Conservation (phyloP, 2,113 vertebrate genomes). For the Rhombomys opimus region DNA sequence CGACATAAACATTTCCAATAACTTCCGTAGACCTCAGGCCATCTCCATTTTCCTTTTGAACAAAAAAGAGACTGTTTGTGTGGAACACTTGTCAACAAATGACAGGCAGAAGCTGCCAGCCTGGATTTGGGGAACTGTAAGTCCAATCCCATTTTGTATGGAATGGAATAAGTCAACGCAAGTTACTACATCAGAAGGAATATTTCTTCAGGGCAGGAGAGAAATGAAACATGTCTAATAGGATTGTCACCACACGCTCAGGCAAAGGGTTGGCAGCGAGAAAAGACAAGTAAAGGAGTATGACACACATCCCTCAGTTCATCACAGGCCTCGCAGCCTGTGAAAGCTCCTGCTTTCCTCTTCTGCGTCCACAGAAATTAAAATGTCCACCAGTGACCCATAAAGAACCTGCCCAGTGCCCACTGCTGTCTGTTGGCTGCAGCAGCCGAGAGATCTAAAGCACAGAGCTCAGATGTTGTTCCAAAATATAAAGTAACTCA, state of each 20-base stretch:
- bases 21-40: not conserved
- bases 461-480: not conserved
- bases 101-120: not conserved
- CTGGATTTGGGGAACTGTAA: not conserved
- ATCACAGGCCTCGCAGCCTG: not conserved
- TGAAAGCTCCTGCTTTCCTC: not conserved
- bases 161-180: not conserved
- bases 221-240: not conserved
- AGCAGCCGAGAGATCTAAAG: not conserved
- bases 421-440: not conserved
- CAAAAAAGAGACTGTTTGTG: not conserved
- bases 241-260: not conserved
- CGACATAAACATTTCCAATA: not conserved
- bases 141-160: conserved; percentile 9
- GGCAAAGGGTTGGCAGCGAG: not conserved
- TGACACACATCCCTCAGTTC: not conserved
- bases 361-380: not conserved
- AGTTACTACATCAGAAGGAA: not conserved
- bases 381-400: not conserved
- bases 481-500: not conserved
- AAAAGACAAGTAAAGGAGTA: not conserved
- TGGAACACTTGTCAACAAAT: not conserved
- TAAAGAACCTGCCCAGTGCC: not conserved
- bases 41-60: not conserved
- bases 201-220: conserved; percentile 8